Conservation (phyloP, 2,888 invertebrate species). For the Amiota minor region DNA sequence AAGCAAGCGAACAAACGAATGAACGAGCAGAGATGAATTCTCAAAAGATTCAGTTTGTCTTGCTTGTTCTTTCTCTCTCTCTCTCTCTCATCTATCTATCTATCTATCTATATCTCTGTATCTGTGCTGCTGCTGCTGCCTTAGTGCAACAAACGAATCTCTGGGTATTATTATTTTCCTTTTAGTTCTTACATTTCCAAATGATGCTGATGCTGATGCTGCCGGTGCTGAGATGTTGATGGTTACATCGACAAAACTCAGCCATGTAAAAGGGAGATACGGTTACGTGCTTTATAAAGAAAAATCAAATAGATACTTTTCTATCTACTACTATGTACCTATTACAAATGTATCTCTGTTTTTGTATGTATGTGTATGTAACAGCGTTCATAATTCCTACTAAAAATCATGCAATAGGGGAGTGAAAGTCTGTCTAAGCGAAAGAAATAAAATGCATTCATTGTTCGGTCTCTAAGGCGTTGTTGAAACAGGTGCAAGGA, state of each 20-base stretch:
- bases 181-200: too few species aligned
- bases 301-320: background rate
- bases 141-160: too few species aligned
- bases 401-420: slow-evolving; percentile 2
- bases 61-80: too few species aligned
- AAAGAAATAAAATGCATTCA: background rate
- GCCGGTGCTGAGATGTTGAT: background rate
- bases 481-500: slow-evolving; percentile 19
- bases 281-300: slow-evolving; percentile 3
- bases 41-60: background rate
- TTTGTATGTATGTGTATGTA: background rate
- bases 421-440: too few species aligned
- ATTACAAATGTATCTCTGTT: too few species aligned
- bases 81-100: too few species aligned
- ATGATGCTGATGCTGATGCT: too few species aligned
- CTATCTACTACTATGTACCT: too few species aligned
- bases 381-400: background rate
- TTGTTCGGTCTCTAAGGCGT: background rate
- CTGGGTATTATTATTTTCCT: too few species aligned
- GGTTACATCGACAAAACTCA: too few species aligned
- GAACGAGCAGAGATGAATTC: background rate
- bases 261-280: background rate
- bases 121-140: too few species aligned
- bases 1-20: background rate
- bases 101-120: too few species aligned